phyloP scores from a whole-genome alignment of 2,888 invertebrate species.

The Cantharis lateralis region DNA sequence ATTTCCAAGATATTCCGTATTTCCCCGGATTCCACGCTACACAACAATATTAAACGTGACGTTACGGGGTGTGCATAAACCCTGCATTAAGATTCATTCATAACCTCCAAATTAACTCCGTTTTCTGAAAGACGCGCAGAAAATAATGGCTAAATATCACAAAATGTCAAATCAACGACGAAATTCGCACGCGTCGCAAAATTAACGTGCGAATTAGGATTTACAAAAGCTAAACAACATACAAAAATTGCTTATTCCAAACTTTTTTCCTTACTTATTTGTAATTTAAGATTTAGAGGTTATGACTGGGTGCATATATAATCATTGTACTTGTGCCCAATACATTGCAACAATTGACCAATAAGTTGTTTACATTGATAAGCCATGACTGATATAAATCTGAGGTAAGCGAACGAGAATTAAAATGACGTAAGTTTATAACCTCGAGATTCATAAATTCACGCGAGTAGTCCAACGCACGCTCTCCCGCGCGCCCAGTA shows the following conservation, averaged over 20 bases:
- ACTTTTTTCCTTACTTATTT: neutral
- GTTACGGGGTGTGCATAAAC: neutral
- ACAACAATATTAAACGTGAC: no score
- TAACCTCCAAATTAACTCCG: neutral
- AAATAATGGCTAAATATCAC: no score
- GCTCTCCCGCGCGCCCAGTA: neutral
- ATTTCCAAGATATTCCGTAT: no score
- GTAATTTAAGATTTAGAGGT: neutral
- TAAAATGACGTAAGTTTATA: neutral
- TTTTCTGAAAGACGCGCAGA: no score
- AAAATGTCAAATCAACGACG: no score
- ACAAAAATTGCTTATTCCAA: neutral
- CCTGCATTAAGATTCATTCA: neutral
- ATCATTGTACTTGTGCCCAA: no score
- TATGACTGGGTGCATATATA: neutral
- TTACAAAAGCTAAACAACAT: neutral
- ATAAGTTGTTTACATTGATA: neutral
- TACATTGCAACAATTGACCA: neutral
- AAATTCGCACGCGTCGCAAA: neutral
- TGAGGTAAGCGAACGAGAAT: neutral
- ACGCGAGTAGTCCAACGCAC: neutral
- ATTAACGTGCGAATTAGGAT: neutral
- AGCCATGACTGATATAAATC: neutral
- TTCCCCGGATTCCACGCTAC: no score
- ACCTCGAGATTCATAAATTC: neutral